phyloP scores from a whole-genome alignment of 1,140 invertebrate genomes.

The Carcinoscorpius rotundicauda region DNA sequence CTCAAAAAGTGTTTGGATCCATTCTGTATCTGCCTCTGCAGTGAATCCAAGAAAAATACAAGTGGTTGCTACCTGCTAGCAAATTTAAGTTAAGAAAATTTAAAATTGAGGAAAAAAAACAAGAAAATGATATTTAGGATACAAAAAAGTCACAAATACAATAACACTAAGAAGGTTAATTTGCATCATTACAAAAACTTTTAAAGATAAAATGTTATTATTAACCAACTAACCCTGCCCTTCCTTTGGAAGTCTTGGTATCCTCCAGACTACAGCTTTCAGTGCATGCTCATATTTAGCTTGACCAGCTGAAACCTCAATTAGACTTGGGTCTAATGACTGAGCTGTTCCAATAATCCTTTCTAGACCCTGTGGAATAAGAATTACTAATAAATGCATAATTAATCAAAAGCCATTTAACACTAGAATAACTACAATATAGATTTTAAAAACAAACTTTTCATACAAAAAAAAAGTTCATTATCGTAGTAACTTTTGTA shows the following conservation, averaged over 20 bases:
- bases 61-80: too few species aligned
- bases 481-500: too few species aligned
- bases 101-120: too few species aligned
- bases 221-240: slow-evolving; percentile 64
- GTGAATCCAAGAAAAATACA: too few species aligned
- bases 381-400: too few species aligned
- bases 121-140: not conserved
- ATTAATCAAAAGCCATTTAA: not conserved
- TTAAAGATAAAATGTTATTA: slow-evolving; percentile 1
- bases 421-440: slow-evolving; percentile 9
- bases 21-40: too few species aligned
- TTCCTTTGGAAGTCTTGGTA: slow-evolving; percentile 88
- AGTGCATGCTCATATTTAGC: slow-evolving; percentile 99
- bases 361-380: slow-evolving; percentile 59
- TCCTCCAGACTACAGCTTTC: slow-evolving; percentile 93
- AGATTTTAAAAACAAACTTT: slow-evolving; percentile 16
- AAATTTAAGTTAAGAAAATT: too few species aligned
- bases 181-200: not conserved
- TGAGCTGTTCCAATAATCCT: slow-evolving; percentile 76
- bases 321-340: slow-evolving; percentile 77
- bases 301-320: slow-evolving; percentile 94
- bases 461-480: too few species aligned
- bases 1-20: too few species aligned
- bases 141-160: slow-evolving; percentile 2
- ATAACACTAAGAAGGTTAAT: not conserved